phyloP scores from a whole-genome alignment of 2,113 vertebrate species.

The Thamnophis sirtalis region DNA sequence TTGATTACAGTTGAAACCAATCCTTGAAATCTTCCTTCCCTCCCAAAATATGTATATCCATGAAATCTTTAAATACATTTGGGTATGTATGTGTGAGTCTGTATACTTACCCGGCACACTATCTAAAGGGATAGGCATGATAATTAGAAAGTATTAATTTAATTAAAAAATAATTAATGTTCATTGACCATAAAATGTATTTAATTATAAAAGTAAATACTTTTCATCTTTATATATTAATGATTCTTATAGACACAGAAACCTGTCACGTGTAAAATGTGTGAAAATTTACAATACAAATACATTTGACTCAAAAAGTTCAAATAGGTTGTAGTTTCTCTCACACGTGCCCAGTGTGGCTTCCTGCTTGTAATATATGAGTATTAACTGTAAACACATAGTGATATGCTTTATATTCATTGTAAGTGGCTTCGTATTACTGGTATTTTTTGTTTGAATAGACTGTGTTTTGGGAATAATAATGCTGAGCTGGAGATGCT shows the following conservation, averaged over 20 bases:
- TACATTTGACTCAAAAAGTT: not conserved
- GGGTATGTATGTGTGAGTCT: not conserved
- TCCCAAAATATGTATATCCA: not conserved
- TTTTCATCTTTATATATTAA: not conserved
- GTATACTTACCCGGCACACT: not conserved
- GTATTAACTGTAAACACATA: not conserved
- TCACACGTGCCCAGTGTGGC: not conserved
- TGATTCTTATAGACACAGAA: not conserved
- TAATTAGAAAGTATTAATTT: not conserved
- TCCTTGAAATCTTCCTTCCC: not conserved
- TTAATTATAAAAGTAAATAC: not conserved
- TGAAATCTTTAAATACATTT: not conserved
- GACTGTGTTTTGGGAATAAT: not conserved
- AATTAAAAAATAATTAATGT: not conserved
- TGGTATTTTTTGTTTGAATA: not conserved
- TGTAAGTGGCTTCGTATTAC: not conserved
- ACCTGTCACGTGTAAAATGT: not conserved
- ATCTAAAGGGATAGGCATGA: not conserved
- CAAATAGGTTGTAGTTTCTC: not conserved
- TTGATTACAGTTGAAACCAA: not conserved
- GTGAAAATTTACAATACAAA: not conserved
- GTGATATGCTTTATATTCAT: not conserved
- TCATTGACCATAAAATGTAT: not conserved
- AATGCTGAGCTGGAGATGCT: not conserved
- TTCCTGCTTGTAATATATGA: not conserved